A percentile compares a stretch with the other conserved stretches of the same genome.
Evolutionary conservation across 2,888 invertebrate genomes (phyloP).

Genomic region (Nebria brevicollis): DNA sequence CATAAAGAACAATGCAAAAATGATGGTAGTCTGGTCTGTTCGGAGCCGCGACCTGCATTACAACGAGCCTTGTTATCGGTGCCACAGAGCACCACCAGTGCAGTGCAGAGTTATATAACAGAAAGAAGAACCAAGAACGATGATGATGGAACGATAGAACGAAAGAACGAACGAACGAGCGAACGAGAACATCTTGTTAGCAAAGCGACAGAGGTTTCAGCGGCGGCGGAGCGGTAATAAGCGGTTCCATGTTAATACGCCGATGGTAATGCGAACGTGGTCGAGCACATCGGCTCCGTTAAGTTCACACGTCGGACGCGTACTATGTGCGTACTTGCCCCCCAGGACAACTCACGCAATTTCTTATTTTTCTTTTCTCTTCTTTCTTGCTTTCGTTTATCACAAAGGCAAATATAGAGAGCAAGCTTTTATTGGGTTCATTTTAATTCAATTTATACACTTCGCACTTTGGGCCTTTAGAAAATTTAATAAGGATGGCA

Average conservation of each 20-base stretch:
- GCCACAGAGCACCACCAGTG: background rate
- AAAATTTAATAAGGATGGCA: too few species aligned
- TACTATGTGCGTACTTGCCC: conserved; percentile 18
- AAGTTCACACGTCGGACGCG: conserved; percentile 40
- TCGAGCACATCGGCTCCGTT: conserved; percentile 38
- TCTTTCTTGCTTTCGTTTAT: background rate
- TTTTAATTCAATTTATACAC: too few species aligned
- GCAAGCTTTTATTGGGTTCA: too few species aligned
- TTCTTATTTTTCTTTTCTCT: conserved; percentile 2
- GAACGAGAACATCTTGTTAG: conserved; percentile 35
- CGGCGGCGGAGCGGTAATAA: conserved; percentile 31
- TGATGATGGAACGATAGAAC: background rate
- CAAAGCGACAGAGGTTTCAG: conserved; percentile 7
- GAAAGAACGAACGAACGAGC: background rate
- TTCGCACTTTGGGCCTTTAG: too few species aligned
- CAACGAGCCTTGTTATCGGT: background rate
- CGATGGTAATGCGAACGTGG: conserved; percentile 40
- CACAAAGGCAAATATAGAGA: background rate
- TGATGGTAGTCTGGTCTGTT: too few species aligned
- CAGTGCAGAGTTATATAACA: background rate
- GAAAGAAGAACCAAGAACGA: background rate
- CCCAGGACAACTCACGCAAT: conserved; percentile 4
- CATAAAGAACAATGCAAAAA: too few species aligned
- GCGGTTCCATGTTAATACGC: conserved; percentile 38
- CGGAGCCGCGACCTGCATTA: background rate